phyloP scores from a whole-genome alignment of 1,140 invertebrate genomes.

The Drosophila prosaltans region DNA sequence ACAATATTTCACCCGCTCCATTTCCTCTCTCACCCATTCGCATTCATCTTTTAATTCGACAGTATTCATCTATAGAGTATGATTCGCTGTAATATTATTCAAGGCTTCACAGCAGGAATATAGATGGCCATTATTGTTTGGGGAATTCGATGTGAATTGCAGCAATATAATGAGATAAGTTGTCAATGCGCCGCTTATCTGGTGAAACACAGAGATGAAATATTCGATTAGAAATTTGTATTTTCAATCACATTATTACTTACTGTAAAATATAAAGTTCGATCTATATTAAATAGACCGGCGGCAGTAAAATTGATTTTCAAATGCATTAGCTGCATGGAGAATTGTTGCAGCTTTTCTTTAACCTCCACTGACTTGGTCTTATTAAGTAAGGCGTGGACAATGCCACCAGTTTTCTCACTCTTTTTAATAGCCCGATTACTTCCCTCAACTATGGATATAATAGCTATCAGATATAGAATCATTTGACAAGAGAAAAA shows the following conservation, averaged over 20 bases:
- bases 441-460: constrained; percentile 81
- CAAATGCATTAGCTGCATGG: constrained; percentile 77
- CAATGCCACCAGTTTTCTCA: constrained; percentile 78
- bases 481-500: constrained; percentile 82
- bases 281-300: constrained; percentile 81
- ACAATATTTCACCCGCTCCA: constrained; percentile 51
- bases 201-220: not conserved
- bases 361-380: constrained; percentile 71
- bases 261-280: constrained; percentile 80
- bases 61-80: constrained; percentile 47
- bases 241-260: not conserved
- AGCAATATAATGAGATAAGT: constrained; percentile 81
- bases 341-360: constrained; percentile 80
- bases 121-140: constrained; percentile 22
- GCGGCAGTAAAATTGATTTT: constrained; percentile 82
- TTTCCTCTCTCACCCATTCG: not conserved
- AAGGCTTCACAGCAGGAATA: constrained; percentile 54
- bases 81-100: constrained; percentile 57
- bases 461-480: constrained; percentile 76
- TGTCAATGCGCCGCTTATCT: constrained; percentile 81
- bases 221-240: not conserved
- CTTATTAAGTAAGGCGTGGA: constrained; percentile 75
- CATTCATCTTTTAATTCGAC: not conserved
- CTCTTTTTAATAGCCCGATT: constrained; percentile 81
- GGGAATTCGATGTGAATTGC: constrained; percentile 78